Evolutionary conservation across 1,140 invertebrate genomes (phyloP).

Genomic region (Caenorhabditis elegans): DNA sequence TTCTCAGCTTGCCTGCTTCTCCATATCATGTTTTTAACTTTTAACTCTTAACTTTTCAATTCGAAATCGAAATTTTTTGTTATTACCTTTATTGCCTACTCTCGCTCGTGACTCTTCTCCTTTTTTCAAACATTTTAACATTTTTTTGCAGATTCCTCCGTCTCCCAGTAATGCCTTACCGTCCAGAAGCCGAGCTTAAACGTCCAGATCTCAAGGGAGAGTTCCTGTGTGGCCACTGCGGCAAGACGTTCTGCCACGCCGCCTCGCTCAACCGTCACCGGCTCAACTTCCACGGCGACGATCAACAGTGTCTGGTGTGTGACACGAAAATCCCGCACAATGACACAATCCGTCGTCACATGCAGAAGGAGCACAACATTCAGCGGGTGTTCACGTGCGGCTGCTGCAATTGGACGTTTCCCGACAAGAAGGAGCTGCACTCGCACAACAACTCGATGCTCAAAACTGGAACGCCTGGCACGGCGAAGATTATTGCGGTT

Average conservation of each 20-base stretch:
- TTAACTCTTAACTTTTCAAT: neutral
- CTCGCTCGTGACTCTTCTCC: too few relatives aligned
- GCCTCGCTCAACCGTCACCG: conserved; percentile 44
- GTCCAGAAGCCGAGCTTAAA: conserved; percentile 42
- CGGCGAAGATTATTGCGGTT: conserved; percentile 30
- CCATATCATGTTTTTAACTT: neutral
- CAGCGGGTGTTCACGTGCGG: conserved; percentile 44
- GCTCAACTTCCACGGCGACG: conserved; percentile 47
- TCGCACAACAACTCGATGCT: conserved; percentile 36
- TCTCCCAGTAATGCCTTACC: conserved; percentile 34
- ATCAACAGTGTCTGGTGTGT: conserved; percentile 36
- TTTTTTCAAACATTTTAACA: neutral
- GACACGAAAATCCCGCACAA: conserved; percentile 32
- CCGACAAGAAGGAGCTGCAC: conserved; percentile 46
- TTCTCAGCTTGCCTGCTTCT: conserved; percentile 13
- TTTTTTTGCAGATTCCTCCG: neutral
- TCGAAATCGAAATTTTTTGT: too few relatives aligned
- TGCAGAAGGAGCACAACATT: conserved; percentile 29
- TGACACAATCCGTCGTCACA: conserved; percentile 44
- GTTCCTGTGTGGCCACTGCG: conserved; percentile 42
- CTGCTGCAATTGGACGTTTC: conserved; percentile 47
- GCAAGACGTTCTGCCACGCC: conserved; percentile 46
- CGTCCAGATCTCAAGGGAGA: conserved; percentile 45
- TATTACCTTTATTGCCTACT: too few relatives aligned
- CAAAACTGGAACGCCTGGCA: conserved; percentile 13